Percentiles rank a stretch among this genome's conserved stretches.
Conservation (phyloP, 2,888 invertebrate species). For the Hyles lineata region DNA sequence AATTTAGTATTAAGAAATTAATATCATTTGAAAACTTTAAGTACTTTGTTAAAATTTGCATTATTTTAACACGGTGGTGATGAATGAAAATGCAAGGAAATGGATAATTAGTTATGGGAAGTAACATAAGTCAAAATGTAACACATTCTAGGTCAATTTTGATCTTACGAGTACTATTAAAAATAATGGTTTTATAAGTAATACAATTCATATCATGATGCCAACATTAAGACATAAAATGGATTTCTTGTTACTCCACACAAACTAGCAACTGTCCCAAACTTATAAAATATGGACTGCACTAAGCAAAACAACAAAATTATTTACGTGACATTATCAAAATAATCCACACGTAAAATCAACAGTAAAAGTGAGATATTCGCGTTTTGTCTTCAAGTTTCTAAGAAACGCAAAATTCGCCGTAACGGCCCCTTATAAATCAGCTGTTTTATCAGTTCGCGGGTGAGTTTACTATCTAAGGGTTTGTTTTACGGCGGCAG, state of each 20-base stretch:
- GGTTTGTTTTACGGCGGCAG: slow-evolving; percentile 62
- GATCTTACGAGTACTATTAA: too few species aligned
- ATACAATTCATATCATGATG: too few species aligned
- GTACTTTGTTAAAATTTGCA: too few species aligned
- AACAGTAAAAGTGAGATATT: slow-evolving; percentile 51
- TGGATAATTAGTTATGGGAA: too few species aligned
- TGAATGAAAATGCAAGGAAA: too few species aligned
- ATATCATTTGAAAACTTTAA: too few species aligned
- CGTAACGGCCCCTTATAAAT: slow-evolving; percentile 62
- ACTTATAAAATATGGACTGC: slow-evolving; percentile 31
- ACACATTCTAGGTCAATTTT: too few species aligned
- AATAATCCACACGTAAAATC: slow-evolving; percentile 53
- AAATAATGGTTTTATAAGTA: too few species aligned
- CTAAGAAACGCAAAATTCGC: slow-evolving; percentile 52
- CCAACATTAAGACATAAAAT: not conserved
- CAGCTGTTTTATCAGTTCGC: slow-evolving; percentile 70
- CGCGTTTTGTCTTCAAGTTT: slow-evolving; percentile 55
- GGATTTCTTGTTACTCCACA: not conserved
- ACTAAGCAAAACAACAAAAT: slow-evolving; percentile 42
- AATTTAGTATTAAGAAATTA: too few species aligned
- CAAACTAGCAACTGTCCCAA: not conserved
- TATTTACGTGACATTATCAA: slow-evolving; percentile 51
- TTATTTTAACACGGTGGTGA: too few species aligned
- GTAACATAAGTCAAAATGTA: too few species aligned
- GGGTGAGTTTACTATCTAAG: slow-evolving; percentile 64